Base-by-base conservation (phyloP, 2,888 invertebrate genomes). In the Caenorhabditis japonica region DNA sequence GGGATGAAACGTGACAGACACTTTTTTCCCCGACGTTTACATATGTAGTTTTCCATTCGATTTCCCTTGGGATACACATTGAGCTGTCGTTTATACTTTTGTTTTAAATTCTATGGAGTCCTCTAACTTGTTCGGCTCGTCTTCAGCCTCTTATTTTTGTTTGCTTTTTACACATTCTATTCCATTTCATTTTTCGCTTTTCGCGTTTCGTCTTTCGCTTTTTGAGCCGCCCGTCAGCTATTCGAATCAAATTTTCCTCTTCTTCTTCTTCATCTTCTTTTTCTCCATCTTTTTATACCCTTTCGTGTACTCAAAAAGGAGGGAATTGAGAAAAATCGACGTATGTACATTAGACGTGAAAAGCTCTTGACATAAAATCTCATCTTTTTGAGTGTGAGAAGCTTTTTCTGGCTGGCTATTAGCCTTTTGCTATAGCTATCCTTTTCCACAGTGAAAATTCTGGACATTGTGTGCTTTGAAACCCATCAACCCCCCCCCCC, bases 161-260 rank as follows among this genome's bases (percentile, higher is more conserved):
- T 33, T 47, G 23, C 38, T 47, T 43, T 39, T 33, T 59, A 21
- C 21, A 25, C 30, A 0, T 38, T 34, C 49, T 27, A 30, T 39
- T 38, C 51, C 34, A 27, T 43, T 30, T 36, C 17, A n/a, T 49
- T 36, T 51, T 52, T 39, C 44, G 30, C 43, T 17, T 41, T 44
- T 43, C 60, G 34, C 27, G 49, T n/a, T n/a, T n/a, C 23, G 49
- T 36, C 36, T 41, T 34, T 52, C 15, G 27, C 21, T 61, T 41
- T 44, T 34, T 23, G 33, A 39, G 49, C 43, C 43, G 27, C 43
- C 62, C 52, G 62, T 38, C 61, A 62, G 64, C 47, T 47, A 55
- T 64, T 64, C 64, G 64, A 64, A 64, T 68, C 68, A 52, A 52
- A 58, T 69, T 69, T 53, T 59, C n/a, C n/a, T 53, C 52, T 59